These are phyloP conservation scores for Oostethus manadensis DNA, from an alignment of 2,113 vertebrate species.

Conservation along the genomic window DNA sequence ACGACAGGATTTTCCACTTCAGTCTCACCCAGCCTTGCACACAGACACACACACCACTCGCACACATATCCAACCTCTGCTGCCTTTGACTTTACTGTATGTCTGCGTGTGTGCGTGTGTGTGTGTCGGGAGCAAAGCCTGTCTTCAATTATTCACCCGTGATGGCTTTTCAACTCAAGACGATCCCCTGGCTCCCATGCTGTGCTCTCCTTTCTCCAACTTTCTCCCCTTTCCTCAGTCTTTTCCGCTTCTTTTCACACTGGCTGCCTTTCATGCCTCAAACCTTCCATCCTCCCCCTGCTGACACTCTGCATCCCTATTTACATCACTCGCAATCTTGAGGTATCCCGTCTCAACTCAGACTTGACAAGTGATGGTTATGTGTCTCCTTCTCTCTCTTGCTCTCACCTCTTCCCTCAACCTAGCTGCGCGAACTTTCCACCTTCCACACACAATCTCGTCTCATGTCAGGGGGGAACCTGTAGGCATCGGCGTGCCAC, in stretches of 20 bases:
- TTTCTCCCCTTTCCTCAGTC: constrained; percentile 36
- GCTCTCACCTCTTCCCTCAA: constrained; percentile 32
- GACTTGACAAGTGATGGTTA: constrained; percentile 58
- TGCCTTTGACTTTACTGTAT: constrained; percentile 37
- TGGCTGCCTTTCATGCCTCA: constrained; percentile 56
- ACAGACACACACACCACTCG: neutral
- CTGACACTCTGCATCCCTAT: constrained; percentile 23
- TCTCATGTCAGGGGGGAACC: constrained; percentile 64
- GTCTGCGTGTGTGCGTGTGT: constrained; percentile 5
- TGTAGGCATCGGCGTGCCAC: constrained; percentile 61
- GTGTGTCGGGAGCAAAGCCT: constrained; percentile 34
- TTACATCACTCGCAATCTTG: constrained; percentile 42
- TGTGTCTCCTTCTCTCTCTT: constrained; percentile 20
- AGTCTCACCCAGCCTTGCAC: constrained; percentile 29
- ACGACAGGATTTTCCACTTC: constrained; percentile 44
- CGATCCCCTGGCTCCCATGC: constrained; percentile 28
- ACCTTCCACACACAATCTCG: constrained; percentile 39
- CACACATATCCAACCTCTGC: constrained; percentile 14
- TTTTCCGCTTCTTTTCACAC: constrained; percentile 55
- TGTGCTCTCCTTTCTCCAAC: constrained; percentile 47
- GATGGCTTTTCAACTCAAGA: constrained; percentile 57
- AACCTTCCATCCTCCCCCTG: constrained; percentile 58
- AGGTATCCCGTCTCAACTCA: constrained; percentile 40
- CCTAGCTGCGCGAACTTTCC: constrained; percentile 25
- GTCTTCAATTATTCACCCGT: constrained; percentile 66